phyloP scores from a whole-genome alignment of 1,140 invertebrate species.

The Lepidurus packardi region DNA sequence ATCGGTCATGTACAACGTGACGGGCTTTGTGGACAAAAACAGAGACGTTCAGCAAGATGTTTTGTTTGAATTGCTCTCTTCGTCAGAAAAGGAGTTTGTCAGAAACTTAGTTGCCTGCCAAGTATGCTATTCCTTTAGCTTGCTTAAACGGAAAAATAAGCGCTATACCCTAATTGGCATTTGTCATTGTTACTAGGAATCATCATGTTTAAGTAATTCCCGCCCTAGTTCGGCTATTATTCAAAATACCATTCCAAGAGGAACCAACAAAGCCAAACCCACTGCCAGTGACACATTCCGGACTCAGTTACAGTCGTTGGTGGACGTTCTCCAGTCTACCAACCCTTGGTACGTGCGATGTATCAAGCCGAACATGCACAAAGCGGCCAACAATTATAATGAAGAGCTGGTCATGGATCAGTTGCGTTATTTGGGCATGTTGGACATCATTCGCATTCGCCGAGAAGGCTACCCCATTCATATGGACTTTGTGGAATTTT shows the following conservation, averaged over 20 bases:
- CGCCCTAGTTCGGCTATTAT: background rate
- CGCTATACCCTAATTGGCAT: background rate
- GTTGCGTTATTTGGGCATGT: conserved; percentile 87
- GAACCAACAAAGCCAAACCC: conserved; percentile 83
- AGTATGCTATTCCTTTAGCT: background rate
- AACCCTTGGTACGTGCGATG: conserved; percentile 94
- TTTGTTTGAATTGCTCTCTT: conserved; percentile 84
- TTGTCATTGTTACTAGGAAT: background rate
- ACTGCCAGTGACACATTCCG: conserved; percentile 90
- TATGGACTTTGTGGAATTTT: conserved; percentile 68
- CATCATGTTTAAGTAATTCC: background rate
- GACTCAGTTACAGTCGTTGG: conserved; percentile 80
- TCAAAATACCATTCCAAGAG: conserved; percentile 64
- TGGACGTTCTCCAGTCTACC: conserved; percentile 83
- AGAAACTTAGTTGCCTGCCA: conserved; percentile 56
- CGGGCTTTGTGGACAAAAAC: conserved; percentile 97
- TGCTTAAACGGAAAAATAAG: background rate
- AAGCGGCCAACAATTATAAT: conserved; percentile 76
- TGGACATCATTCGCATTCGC: conserved; percentile 89
- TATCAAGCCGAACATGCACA: conserved; percentile 88
- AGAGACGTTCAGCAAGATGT: conserved; percentile 90
- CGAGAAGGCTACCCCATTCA: conserved; percentile 91
- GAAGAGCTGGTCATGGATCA: conserved; percentile 80
- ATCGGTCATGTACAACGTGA: conserved; percentile 80
- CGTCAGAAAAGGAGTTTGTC: conserved; percentile 81